These are phyloP conservation scores for Mormyrus hasselquistii DNA, from an alignment of 2,797 vertebrate species.

Conservation along the genomic window DNA sequence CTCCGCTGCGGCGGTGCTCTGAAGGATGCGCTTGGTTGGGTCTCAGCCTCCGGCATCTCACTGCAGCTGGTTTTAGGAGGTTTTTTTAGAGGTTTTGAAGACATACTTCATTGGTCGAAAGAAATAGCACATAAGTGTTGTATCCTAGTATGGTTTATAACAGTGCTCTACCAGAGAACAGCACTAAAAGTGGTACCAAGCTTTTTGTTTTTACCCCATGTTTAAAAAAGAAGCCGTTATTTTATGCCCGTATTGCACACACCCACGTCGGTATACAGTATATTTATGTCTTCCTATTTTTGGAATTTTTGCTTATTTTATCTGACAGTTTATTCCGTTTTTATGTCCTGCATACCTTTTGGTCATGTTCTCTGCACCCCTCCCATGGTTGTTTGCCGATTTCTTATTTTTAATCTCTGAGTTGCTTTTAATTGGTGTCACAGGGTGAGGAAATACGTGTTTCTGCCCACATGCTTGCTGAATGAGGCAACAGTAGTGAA, in stretches of 20 bases:
- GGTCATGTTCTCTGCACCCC: background rate
- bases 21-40: background rate
- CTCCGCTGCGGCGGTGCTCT: background rate
- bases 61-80: background rate
- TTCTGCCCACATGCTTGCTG: background rate
- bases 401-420: background rate
- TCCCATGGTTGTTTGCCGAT: background rate
- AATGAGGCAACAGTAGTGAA: background rate
- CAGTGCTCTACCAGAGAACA: background rate
- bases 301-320: background rate
- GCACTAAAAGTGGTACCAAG: background rate
- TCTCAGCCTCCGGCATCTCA: background rate
- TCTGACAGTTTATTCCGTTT: background rate
- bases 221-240: background rate
- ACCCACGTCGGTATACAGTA: background rate
- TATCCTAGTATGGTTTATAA: background rate
- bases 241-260: background rate
- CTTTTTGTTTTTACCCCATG: background rate
- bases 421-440: slow-evolving; percentile 2
- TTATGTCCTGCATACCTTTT: background rate
- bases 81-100: background rate
- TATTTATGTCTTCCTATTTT: background rate
- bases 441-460: background rate
- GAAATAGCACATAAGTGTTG: background rate
- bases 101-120: background rate